phyloP scores from a whole-genome alignment of 1,140 invertebrate genomes.

The Plodia interpunctella region DNA sequence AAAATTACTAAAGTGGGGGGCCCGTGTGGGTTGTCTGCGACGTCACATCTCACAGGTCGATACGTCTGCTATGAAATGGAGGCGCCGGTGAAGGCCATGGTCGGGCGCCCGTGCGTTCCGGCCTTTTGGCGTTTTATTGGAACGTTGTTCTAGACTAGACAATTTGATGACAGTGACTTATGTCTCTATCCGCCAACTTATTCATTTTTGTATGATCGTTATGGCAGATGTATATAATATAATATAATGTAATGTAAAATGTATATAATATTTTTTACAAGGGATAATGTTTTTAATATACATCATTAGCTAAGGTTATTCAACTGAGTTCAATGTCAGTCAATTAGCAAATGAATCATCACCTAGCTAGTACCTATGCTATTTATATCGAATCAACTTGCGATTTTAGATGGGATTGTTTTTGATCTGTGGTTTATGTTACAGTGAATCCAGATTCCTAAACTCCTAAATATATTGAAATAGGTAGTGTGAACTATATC shows the following conservation, averaged over 20 bases:
- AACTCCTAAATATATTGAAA: too few relatives aligned
- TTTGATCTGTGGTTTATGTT: background rate
- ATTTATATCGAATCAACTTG: background rate
- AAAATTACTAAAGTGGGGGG: background rate
- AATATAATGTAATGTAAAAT: too few relatives aligned
- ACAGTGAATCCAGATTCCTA: too few relatives aligned
- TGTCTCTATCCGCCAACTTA: too few relatives aligned
- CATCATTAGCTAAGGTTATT: constrained; percentile 18
- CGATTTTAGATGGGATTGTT: background rate
- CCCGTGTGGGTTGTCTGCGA: background rate
- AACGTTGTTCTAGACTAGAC: too few relatives aligned
- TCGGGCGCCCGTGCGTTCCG: background rate
- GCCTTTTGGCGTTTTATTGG: too few relatives aligned
- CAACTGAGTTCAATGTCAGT: constrained; percentile 25
- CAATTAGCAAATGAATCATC: constrained; percentile 17
- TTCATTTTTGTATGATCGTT: too few relatives aligned
- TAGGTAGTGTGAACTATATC: too few relatives aligned
- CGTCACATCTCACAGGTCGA: background rate
- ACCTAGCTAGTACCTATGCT: background rate
- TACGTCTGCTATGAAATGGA: background rate
- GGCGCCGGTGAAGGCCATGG: constrained; percentile 2
- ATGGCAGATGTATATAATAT: too few relatives aligned
- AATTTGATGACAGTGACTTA: too few relatives aligned
- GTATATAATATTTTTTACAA: background rate
- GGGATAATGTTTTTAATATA: background rate